These are phyloP conservation scores for Promerops cafer DNA, from an alignment of 2,113 vertebrate species.

Conservation along the genomic window DNA sequence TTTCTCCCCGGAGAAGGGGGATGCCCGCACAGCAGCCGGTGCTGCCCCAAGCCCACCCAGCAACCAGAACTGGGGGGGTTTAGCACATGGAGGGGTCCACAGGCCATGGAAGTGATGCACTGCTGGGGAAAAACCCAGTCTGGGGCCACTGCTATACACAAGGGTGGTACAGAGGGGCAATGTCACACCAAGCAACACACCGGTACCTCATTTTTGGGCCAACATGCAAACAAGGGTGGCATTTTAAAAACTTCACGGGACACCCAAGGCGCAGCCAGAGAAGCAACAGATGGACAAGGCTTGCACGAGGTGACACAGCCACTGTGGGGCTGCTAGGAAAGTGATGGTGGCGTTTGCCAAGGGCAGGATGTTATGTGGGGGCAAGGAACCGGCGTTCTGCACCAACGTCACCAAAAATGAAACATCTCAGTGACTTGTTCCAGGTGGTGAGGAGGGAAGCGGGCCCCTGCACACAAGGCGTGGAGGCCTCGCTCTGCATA, in stretches of 20 bases:
- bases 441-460: fast-evolving
- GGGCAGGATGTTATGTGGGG: fast-evolving
- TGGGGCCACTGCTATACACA: fast-evolving
- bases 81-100: fast-evolving
- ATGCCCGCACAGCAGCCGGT: background rate
- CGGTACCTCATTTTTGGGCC: background rate
- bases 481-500: background rate
- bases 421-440: background rate
- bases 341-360: fast-evolving
- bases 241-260: background rate
- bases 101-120: background rate
- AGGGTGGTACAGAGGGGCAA: background rate
- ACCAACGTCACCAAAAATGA: background rate
- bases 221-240: background rate
- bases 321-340: background rate
- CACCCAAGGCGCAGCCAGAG: background rate
- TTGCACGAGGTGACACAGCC: background rate
- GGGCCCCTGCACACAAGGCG: fast-evolving
- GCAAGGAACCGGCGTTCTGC: background rate
- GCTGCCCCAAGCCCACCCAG: background rate
- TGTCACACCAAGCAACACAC: fast-evolving
- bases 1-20: fast-evolving
- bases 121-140: fast-evolving
- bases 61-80: fast-evolving
- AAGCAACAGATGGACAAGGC: background rate